Evolutionary conservation across 1,140 invertebrate species (phyloP).

Genomic region (Rhopalosiphum padi): DNA sequence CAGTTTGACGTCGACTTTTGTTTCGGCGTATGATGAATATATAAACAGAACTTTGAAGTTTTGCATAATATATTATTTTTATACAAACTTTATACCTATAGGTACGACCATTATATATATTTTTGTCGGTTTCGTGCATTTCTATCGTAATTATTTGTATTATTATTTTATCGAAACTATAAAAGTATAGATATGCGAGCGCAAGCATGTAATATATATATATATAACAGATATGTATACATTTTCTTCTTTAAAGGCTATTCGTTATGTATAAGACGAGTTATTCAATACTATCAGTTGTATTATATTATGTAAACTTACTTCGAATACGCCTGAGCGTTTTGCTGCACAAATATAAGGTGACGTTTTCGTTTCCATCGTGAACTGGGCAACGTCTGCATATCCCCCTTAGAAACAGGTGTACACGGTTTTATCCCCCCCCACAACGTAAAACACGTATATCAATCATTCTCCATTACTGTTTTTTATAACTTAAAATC

Average conservation of each 20-base stretch:
- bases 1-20: not conserved
- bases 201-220: not conserved
- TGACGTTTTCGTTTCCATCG: not conserved
- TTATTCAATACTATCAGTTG: not conserved
- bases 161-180: not conserved
- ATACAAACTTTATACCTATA: not conserved
- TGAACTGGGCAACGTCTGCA: not conserved
- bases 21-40: not conserved
- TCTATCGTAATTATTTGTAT: not conserved
- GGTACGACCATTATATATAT: not conserved
- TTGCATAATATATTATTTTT: not conserved
- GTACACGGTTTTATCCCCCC: too few relatives aligned
- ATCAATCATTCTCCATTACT: not conserved
- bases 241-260: not conserved
- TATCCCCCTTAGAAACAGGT: too few relatives aligned
- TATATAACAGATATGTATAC: too few relatives aligned
- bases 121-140: not conserved
- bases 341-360: not conserved
- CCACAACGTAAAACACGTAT: too few relatives aligned
- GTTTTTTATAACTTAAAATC: too few relatives aligned
- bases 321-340: not conserved
- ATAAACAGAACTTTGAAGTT: not conserved
- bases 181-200: not conserved
- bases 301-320: not conserved
- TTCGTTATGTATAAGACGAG: not conserved